A percentile compares a stretch with the other conserved stretches of the same genome.
Evolutionary conservation across 2,888 invertebrate genomes (phyloP).

Genomic region (Schizotus pectinicornis): DNA sequence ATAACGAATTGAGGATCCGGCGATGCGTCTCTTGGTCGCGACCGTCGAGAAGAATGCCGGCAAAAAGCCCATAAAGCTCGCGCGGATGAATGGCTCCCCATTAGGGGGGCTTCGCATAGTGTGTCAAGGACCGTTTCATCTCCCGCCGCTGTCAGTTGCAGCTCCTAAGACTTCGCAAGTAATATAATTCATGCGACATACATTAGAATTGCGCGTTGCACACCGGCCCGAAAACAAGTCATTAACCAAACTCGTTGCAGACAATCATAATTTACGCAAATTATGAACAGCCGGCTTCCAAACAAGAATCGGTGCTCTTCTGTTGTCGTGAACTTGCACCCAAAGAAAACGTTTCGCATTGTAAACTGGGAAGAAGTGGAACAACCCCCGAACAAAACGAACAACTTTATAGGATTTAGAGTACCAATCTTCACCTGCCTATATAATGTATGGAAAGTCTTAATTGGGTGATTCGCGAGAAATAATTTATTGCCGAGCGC

Average conservation of each 20-base stretch:
- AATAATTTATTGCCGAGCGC: neutral
- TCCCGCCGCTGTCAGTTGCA: slow-evolving; percentile 28
- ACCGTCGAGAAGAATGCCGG: slow-evolving; percentile 11
- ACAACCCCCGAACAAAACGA: slow-evolving; percentile 13
- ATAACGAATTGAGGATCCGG: slow-evolving; percentile 16
- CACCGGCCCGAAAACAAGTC: slow-evolving; percentile 46
- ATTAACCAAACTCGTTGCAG: slow-evolving; percentile 49
- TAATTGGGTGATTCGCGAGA: neutral
- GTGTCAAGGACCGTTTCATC: slow-evolving; percentile 20
- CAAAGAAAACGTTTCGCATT: slow-evolving; percentile 28
- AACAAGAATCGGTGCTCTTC: slow-evolving; percentile 43
- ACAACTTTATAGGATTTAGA: slow-evolving; percentile 11
- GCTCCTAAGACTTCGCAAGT: slow-evolving; percentile 28
- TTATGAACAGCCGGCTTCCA: slow-evolving; percentile 41
- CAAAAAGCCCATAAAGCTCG: slow-evolving; percentile 17
- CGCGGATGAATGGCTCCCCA: slow-evolving; percentile 13
- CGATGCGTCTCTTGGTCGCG: neutral
- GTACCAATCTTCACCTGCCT: neutral
- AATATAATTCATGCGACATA: slow-evolving; percentile 31
- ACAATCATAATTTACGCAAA: slow-evolving; percentile 50
- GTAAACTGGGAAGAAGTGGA: slow-evolving; percentile 13
- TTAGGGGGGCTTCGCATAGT: slow-evolving; percentile 13
- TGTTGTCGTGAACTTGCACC: slow-evolving; percentile 31
- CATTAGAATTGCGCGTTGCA: slow-evolving; percentile 15
- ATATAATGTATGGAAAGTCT: neutral